Percentiles rank a stretch among this genome's conserved stretches.
Conservation (phyloP, 1,140 invertebrate genomes). For the Pemphigus obesinymphae region DNA sequence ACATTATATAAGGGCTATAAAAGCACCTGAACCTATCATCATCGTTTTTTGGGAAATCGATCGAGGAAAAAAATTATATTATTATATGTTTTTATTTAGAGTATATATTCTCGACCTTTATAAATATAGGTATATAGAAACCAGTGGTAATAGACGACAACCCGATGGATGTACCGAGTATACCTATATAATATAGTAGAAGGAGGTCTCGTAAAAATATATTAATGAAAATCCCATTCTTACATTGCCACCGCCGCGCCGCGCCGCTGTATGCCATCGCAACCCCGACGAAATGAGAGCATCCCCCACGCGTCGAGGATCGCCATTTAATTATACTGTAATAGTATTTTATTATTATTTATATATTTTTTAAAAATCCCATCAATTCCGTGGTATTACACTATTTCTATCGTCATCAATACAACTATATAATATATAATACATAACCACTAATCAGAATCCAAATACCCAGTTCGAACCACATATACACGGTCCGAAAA, state of each 20-base stretch:
- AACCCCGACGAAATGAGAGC: background rate
- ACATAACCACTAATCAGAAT: no score
- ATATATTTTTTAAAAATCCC: background rate
- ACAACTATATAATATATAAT: no score
- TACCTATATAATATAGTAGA: background rate
- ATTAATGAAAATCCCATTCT: slow-evolving; percentile 18
- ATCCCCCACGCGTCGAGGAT: background rate
- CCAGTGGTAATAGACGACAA: no score
- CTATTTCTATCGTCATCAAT: no score
- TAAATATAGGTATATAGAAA: no score
- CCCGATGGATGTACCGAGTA: no score
- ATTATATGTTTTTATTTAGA: background rate
- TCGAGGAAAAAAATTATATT: background rate
- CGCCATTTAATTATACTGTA: background rate
- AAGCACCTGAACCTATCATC: background rate
- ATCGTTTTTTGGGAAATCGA: background rate
- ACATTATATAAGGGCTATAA: background rate
- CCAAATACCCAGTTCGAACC: no score
- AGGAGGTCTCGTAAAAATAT: background rate
- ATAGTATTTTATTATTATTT: slow-evolving; percentile 7
- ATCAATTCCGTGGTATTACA: background rate
- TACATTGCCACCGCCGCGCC: background rate
- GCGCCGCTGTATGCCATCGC: no score
- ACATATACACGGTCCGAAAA: no score
- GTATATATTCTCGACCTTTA: no score